phyloP scores from a whole-genome alignment of 2,113 vertebrate genomes.

The Polyodon spathula region DNA sequence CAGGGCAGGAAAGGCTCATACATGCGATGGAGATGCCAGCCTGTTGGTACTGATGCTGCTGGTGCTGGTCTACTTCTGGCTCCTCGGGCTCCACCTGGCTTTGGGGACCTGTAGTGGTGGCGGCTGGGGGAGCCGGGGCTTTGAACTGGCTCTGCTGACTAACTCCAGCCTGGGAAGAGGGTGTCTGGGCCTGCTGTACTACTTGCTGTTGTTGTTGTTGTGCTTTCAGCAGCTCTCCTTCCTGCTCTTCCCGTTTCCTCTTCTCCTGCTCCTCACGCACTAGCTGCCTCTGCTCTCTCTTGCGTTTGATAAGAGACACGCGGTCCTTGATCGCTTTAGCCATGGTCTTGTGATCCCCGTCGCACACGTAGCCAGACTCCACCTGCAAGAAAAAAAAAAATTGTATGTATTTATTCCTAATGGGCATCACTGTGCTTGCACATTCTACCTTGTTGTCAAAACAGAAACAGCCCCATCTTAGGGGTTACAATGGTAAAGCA shows the following conservation, averaged over 20 bases:
- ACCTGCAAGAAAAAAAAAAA: constrained; percentile 56
- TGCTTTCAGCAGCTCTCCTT: constrained; percentile 5
- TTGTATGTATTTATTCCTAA: no score
- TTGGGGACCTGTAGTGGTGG: constrained; percentile 47
- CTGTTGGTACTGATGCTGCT: constrained; percentile 78
- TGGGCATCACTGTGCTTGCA: no score
- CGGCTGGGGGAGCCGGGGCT: constrained; percentile 29
- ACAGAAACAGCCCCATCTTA: no score
- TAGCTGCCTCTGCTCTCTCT: constrained; percentile 85
- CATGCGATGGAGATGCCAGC: constrained; percentile 65
- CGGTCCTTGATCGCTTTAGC: constrained; percentile 97
- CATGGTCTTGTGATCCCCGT: constrained; percentile 98
- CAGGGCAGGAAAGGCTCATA: constrained; percentile 44
- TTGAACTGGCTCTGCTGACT: constrained; percentile 37
- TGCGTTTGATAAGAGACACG: constrained; percentile 88
- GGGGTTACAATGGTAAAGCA: no score
- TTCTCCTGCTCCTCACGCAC: constrained; percentile 89
- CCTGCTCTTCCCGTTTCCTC: constrained; percentile 66
- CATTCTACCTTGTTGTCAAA: no score
- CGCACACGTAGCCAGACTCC: constrained; percentile 94
- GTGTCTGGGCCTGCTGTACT: constrained; percentile 40
- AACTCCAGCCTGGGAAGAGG: constrained; percentile 21
- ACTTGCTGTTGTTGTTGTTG: constrained; percentile 56
- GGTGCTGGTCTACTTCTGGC: constrained; percentile 75
- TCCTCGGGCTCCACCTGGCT: constrained; percentile 81